Conservation (phyloP, 2,113 vertebrate species). For the Puntigrus tetrazona region DNA sequence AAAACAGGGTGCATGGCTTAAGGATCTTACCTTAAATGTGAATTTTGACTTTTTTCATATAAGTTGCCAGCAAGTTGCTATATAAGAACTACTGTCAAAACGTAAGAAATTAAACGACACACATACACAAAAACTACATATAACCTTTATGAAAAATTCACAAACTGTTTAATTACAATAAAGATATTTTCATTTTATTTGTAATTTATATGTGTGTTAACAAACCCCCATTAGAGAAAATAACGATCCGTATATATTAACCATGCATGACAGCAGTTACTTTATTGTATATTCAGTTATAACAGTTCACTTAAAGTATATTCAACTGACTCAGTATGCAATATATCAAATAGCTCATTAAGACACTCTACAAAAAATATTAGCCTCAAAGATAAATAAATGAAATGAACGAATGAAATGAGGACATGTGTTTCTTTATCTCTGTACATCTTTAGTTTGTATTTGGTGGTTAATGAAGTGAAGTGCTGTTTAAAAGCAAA, state of each 20-base stretch:
- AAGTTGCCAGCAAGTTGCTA: not conserved
- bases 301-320: no score
- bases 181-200: not conserved
- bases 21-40: not conserved
- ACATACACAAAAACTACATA: not conserved
- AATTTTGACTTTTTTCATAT: not conserved
- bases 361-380: no score
- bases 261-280: no score
- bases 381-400: not conserved
- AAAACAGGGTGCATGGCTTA: not conserved
- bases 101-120: not conserved
- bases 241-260: no score
- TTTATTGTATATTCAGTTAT: no score
- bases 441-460: conserved; percentile 19
- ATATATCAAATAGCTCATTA: no score
- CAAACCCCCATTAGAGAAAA: not conserved
- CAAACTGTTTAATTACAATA: not conserved
- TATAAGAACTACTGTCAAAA: not conserved
- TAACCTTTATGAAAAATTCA: not conserved
- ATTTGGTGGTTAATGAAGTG: conserved; percentile 44
- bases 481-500: conserved; percentile 36
- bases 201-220: not conserved
- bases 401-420: not conserved
- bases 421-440: conserved; percentile 35
- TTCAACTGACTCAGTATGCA: no score